Percentiles rank a stretch among this genome's conserved stretches.
Conservation (phyloP, 2,797 vertebrate genomes). For the Takifugu rubripes region DNA sequence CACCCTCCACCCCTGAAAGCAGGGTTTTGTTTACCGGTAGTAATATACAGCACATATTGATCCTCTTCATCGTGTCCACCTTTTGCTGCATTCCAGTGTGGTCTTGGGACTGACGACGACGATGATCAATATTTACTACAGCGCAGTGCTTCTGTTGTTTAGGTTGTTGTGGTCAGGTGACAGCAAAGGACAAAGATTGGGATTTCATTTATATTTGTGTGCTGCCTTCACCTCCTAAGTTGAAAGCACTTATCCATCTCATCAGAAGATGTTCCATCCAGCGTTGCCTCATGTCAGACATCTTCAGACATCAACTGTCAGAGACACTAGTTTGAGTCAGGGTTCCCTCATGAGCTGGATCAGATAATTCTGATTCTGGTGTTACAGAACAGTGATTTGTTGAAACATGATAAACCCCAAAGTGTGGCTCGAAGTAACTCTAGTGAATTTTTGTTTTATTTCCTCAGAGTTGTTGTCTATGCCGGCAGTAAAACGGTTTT, state of each 20-base stretch:
- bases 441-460: constrained; percentile 90
- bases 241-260: constrained; percentile 46
- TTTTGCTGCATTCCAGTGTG: constrained; percentile 6
- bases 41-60: background rate
- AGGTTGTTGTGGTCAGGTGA: background rate
- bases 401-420: constrained; percentile 35
- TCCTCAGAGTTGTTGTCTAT: constrained; percentile 99
- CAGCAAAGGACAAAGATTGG: constrained; percentile 1
- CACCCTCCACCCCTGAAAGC: constrained; percentile 16
- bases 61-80: constrained; percentile 16
- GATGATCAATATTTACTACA: constrained; percentile 3
- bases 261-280: constrained; percentile 39
- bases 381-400: constrained; percentile 33
- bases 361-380: constrained; percentile 1
- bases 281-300: constrained; percentile 19
- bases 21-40: constrained; percentile 3
- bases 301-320: constrained; percentile 24
- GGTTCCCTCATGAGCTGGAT: constrained; percentile 5
- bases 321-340: constrained; percentile 13
- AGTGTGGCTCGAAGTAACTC: constrained; percentile 78
- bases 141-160: background rate
- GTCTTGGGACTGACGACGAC: constrained; percentile 3
- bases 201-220: constrained; percentile 10
- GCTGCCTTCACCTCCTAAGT: constrained; percentile 34
- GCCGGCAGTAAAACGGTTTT: constrained; percentile 99